Percentiles rank a stretch among this genome's conserved stretches.
These are phyloP conservation scores for Aricia agestis DNA, from an alignment of 1,140 invertebrate species.

Conservation along the genomic window DNA sequence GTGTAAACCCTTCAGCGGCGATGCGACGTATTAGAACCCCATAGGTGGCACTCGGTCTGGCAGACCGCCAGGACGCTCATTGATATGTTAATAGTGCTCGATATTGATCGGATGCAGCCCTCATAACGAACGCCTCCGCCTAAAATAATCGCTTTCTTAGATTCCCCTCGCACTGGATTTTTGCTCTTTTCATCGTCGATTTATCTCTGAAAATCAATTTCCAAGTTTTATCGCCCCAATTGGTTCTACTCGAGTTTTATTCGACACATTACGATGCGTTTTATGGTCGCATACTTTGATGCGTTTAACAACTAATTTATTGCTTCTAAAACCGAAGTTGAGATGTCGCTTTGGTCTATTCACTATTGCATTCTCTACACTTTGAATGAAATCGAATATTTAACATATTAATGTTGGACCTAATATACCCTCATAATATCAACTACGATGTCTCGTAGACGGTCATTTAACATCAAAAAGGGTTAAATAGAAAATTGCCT, in stretches of 20 bases:
- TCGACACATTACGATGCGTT: not conserved
- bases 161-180: not conserved
- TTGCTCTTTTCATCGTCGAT: not conserved
- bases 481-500: no score
- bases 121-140: conserved; percentile 15
- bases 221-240: not conserved
- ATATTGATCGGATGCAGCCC: conserved; percentile 31
- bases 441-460: no score
- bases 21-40: not conserved
- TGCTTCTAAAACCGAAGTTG: not conserved
- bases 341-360: not conserved
- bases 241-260: not conserved
- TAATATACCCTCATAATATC: no score
- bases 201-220: not conserved
- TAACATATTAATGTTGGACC: no score
- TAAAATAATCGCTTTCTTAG: conserved; percentile 12
- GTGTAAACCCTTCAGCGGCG: not conserved
- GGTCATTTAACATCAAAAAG: no score
- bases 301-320: not conserved
- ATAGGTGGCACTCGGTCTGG: conserved; percentile 20
- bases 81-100: conserved; percentile 39
- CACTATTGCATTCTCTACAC: not conserved
- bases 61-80: conserved; percentile 29
- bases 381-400: not conserved
- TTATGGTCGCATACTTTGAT: not conserved